phyloP scores from a whole-genome alignment of 2,797 vertebrate species.

The Buceros bicornis region DNA sequence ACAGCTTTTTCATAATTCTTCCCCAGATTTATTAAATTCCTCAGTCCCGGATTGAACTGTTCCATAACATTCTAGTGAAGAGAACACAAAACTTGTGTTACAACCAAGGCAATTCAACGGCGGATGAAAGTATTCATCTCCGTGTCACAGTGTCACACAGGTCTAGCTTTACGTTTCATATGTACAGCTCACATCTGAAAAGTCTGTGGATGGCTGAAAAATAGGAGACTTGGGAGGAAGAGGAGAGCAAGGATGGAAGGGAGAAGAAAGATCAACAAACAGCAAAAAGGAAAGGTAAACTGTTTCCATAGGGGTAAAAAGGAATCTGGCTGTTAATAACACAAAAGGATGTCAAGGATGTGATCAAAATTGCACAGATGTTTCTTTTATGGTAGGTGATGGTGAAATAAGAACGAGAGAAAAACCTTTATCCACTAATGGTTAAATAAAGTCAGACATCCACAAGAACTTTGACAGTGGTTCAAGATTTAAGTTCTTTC shows the following conservation, averaged over 20 bases:
- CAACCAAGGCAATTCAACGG: neutral
- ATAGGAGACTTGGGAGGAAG: neutral
- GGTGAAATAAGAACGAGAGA: neutral
- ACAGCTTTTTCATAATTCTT: conserved; percentile 98
- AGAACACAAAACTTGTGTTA: conserved; percentile 50
- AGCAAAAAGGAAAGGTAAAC: neutral
- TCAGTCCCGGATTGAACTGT: conserved; percentile 95
- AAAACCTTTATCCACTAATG: neutral
- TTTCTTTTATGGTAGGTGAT: neutral
- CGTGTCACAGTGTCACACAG: neutral
- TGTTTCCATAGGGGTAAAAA: neutral
- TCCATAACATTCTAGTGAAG: conserved; percentile 95
- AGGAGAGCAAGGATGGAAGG: neutral
- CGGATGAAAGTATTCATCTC: neutral
- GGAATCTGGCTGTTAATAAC: neutral
- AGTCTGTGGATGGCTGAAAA: neutral
- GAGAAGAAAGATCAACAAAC: neutral
- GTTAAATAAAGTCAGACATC: neutral
- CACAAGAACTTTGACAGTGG: neutral
- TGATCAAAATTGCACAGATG: neutral
- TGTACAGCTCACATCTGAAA: neutral
- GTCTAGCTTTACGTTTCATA: neutral
- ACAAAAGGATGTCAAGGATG: neutral
- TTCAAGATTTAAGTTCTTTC: neutral
- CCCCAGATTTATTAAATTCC: conserved; percentile 96